Base-by-base conservation (phyloP, 2,797 vertebrate genomes). In the Trachops cirrhosus region DNA sequence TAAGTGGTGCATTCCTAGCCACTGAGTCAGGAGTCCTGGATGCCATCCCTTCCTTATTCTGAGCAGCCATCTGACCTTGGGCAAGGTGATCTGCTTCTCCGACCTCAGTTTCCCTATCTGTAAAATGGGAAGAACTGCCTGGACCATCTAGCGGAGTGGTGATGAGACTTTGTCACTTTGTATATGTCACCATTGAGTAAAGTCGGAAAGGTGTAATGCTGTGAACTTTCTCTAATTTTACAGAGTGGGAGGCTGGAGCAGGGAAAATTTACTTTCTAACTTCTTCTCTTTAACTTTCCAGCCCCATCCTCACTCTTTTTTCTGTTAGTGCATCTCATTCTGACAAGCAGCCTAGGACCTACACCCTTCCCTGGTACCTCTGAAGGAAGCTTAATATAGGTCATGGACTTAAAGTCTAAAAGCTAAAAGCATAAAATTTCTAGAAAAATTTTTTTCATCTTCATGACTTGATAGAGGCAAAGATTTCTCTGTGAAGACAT, bases 221-320 rank as follows among this genome's bases (percentile, higher is more conserved):
- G 0, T 11, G 14, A 6, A 0, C 2, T 29, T 57, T 57, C 44
- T 93, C 15, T 83, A 86, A 52, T 15, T 79, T 41, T 54, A 37
- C 1, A 4, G 54, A 2, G 19, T n/a, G 6, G 9, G 41, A 41
- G 32, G 37, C 2, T 83, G 10, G n/a, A 37, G 1, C 2, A 14
- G 11, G 44, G 18, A 52, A 21, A 26, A 5, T 29, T 50, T 50
- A 21, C 6, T 74, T 67, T 39, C 24, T 74, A 44, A 84, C 3
- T 64, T 18, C 9, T 73, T 3, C 37, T 67, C 50, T 9, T 64
- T 91, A 44, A 10, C 26, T 29, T 16, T 21, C 41, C 44, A 19
- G 4, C 5, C 52, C 29, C 57, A 37, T 10, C 39, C 15, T 41
- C 41, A 21, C 19, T 8, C 21, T 11, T 46, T 74, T 26, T 1